A percentile compares a stretch with the other conserved stretches of the same genome.
Conservation (phyloP, 2,797 vertebrate genomes). For the Melopsittacus undulatus region DNA sequence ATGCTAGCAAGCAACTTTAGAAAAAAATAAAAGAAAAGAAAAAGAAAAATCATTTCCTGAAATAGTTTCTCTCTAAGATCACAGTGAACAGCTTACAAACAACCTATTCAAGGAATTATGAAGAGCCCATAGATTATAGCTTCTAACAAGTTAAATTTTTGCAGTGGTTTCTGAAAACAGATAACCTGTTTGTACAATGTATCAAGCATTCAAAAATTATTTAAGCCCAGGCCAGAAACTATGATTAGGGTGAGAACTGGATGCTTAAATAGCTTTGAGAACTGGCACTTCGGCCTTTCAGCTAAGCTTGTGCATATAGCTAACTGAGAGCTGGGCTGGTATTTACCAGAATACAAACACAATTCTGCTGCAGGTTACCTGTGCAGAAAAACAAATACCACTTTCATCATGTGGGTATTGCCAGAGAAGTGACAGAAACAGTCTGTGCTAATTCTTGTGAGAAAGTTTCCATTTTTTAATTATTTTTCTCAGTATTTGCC, state of each 20-base stretch:
- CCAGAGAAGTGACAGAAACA: not conserved
- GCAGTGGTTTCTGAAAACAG: not conserved
- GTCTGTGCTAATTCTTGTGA: not conserved
- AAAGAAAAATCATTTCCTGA: not conserved
- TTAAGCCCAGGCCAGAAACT: not conserved
- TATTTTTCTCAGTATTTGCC: not conserved
- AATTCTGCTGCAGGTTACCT: not conserved
- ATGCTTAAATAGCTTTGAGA: not conserved
- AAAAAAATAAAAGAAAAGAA: not conserved
- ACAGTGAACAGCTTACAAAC: not conserved
- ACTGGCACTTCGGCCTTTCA: not conserved
- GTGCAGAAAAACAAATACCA: not conserved
- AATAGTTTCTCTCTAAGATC: not conserved
- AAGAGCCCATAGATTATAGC: not conserved
- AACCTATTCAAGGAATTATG: not conserved
- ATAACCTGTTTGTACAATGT: not conserved
- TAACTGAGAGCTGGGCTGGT: not conserved
- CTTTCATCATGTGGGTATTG: not conserved
- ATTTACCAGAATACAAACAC: not conserved
- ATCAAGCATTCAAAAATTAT: not conserved
- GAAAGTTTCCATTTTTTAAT: not conserved
- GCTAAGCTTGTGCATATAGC: rapidly evolving
- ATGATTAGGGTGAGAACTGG: not conserved
- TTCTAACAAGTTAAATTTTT: not conserved
- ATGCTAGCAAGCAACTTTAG: not conserved